phyloP scores from a whole-genome alignment of 2,888 invertebrate species.

The Rotaria socialis region DNA sequence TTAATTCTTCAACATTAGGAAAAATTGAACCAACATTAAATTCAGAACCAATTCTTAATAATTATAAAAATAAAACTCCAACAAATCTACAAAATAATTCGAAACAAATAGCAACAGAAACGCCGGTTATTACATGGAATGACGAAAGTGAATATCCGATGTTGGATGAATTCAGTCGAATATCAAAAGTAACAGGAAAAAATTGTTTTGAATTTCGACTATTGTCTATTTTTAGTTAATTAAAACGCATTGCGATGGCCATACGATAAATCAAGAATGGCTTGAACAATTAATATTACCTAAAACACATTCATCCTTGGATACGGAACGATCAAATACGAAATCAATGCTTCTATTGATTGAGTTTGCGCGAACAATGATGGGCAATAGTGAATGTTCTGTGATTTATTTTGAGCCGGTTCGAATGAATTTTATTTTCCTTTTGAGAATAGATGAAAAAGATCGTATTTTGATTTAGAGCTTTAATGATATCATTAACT shows the following conservation, averaged over 20 bases:
- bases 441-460: neutral
- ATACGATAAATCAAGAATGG: constrained; percentile 93
- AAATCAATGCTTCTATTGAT: constrained; percentile 89
- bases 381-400: constrained; percentile 66
- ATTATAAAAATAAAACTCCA: neutral
- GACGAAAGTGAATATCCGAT: constrained; percentile 44
- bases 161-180: constrained; percentile 71
- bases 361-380: constrained; percentile 77
- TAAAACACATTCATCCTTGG: constrained; percentile 89
- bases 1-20: constrained; percentile 72
- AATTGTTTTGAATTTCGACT: neutral
- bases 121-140: neutral
- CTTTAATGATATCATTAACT: constrained; percentile 78
- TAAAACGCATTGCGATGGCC: constrained; percentile 87
- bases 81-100: neutral
- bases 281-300: constrained; percentile 87
- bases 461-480: constrained; percentile 47
- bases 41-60: neutral
- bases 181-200: constrained; percentile 67
- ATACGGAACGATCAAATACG: constrained; percentile 82
- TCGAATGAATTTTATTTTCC: neutral
- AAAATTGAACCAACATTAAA: neutral
- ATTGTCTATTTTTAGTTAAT: constrained; percentile 64
- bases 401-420: constrained; percentile 86
- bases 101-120: neutral